phyloP scores from a whole-genome alignment of 2,113 vertebrate genomes.

The Eurystomus gularis region DNA sequence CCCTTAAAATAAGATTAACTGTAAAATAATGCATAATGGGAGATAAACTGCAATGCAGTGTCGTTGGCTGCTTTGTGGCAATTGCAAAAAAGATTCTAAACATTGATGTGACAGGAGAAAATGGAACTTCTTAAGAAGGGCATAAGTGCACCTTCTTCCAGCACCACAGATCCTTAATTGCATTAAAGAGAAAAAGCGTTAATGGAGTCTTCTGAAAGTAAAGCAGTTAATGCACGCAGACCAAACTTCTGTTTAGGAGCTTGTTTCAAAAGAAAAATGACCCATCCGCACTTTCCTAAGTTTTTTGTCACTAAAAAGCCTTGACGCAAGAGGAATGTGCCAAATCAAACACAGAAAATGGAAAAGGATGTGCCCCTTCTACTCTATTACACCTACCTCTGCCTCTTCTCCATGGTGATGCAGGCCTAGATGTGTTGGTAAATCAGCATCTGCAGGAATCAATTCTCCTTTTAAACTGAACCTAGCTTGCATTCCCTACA shows the following conservation, averaged over 20 bases:
- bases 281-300: neutral
- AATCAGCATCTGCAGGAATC: slow-evolving; percentile 83
- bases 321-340: neutral
- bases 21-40: neutral
- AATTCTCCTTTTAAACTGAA: slow-evolving; percentile 90
- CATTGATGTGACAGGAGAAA: neutral
- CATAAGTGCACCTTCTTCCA: neutral
- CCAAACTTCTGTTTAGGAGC: neutral
- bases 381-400: slow-evolving; percentile 78
- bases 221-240: neutral
- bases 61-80: neutral
- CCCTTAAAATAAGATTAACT: neutral
- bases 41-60: neutral
- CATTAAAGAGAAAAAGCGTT: neutral
- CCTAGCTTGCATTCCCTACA: slow-evolving; percentile 92
- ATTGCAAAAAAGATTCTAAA: neutral
- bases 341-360: neutral
- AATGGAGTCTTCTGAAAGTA: neutral
- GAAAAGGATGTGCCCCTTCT: neutral
- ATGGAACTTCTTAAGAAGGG: neutral
- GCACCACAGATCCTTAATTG: neutral
- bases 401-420: slow-evolving; percentile 98
- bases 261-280: neutral
- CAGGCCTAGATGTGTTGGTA: slow-evolving; percentile 92
- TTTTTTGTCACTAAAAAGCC: neutral